Base-by-base conservation (phyloP, 2,797 vertebrate genomes). In the Pterois miles region DNA sequence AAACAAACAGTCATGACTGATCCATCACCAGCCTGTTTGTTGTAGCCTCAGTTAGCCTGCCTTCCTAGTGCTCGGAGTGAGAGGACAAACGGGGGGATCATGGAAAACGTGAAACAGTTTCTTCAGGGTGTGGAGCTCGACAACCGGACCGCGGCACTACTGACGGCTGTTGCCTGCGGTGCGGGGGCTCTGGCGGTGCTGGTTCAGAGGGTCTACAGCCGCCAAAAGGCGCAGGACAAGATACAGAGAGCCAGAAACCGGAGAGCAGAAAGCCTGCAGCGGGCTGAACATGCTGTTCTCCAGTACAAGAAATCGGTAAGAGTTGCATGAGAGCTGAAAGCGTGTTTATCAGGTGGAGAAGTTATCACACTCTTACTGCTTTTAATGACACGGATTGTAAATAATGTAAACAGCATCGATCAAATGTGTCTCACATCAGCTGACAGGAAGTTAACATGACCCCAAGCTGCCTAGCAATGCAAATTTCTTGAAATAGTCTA, bases 301-400 rank as follows among this genome's bases (percentile, higher is more conserved):
- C 80, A 80, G 34, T 96, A 95, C 92, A 94, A 89, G 71, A 81
- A 91, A 53, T 81, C 95, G 95, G 97, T 97, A 88, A 89, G 90
- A 13, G 12, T 11, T 10, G 40, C 2, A 46, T 1, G 40, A 46
- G 8, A 5, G 0, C 0, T 6, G 14, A 20, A 0, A 0, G 38
- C 13, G 13, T 31, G 68, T 31, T 1, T 10, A 8, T n/a, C n/a
- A n/a, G n/a, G 10, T 4, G 18, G 8, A 5, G 4, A 66, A 59
- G 60, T 34, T 58, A n/a, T 4, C 3, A 2, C 5, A 8, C 31
- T 22, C 7, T 58, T 6, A 34, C 25, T 29, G 6, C 14, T 27
- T 29, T 31, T 18, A 11, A 31, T 40, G 36, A 18, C 40, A 43
- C 40, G 16, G 40, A 43, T 38, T 18, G 40, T 14, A 5, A 4